These are phyloP conservation scores for Todus mexicanus DNA, from an alignment of 2,797 vertebrate genomes.

Conservation along the genomic window DNA sequence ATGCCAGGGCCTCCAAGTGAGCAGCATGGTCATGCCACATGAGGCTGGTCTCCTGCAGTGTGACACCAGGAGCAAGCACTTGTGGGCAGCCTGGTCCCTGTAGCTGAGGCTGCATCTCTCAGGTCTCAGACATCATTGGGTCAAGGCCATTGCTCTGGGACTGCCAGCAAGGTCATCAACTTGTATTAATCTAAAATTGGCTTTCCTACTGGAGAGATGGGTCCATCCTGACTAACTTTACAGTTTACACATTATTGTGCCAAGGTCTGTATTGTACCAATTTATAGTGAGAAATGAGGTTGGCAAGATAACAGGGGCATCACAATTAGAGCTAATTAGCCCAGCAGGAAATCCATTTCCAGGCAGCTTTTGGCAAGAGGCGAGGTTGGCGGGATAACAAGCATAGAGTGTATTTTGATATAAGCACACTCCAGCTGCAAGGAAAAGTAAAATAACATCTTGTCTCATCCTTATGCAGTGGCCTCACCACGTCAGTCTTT, in stretches of 20 bases:
- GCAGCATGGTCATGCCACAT: accelerated
- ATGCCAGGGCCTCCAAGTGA: conserved; percentile 9
- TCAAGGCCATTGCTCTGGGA: neutral
- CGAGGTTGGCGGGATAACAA: conserved; percentile 51
- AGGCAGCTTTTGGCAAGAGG: conserved; percentile 66
- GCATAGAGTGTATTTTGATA: conserved; percentile 61
- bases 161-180: neutral
- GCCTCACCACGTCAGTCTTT: conserved; percentile 6
- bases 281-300: conserved; percentile 62
- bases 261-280: conserved; percentile 55
- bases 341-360: conserved; percentile 70
- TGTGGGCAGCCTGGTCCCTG: neutral
- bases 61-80: accelerated
- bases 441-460: conserved; percentile 55
- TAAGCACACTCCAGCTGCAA: conserved; percentile 66
- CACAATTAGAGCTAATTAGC: conserved; percentile 69
- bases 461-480: neutral
- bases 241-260: neutral
- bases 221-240: conserved; percentile 14
- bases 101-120: neutral
- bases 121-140: neutral
- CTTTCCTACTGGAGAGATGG: neutral
- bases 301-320: conserved; percentile 67
- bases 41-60: neutral
- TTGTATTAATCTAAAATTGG: neutral